Evolutionary conservation across 64 coral and sea anemone genomes (phyloP).

Genomic region (Platygyra sinensis): DNA sequence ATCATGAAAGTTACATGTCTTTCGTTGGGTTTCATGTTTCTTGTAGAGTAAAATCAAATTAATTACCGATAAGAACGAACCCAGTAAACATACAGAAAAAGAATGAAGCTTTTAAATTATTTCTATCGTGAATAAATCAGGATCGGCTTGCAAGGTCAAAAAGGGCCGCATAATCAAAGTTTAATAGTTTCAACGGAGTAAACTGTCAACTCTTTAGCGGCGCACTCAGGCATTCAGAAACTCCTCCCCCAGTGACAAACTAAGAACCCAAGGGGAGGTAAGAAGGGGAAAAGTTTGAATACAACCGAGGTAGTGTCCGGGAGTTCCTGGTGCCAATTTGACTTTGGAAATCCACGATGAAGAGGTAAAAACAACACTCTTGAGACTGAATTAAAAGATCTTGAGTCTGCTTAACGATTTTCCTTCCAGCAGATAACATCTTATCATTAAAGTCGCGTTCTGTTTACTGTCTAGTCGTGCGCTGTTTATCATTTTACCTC

Average conservation of each 20-base stretch:
- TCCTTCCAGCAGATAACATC: too few relatives aligned
- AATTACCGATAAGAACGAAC: not conserved
- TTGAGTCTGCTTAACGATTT: too few relatives aligned
- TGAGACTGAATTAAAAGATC: too few relatives aligned
- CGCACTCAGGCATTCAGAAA: not conserved
- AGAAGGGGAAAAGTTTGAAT: not conserved
- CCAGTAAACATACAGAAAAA: not conserved
- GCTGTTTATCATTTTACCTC: not conserved
- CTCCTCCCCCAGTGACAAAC: not conserved
- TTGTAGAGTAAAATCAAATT: not conserved
- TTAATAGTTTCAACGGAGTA: slow-evolving; percentile 1
- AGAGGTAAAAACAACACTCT: too few relatives aligned
- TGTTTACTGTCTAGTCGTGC: not conserved
- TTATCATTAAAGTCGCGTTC: too few relatives aligned
- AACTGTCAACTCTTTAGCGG: not conserved
- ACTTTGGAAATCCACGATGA: too few relatives aligned
- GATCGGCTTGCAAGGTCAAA: slow-evolving; percentile 3
- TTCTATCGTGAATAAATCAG: not conserved
- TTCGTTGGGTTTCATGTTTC: not conserved
- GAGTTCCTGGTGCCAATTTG: too few relatives aligned
- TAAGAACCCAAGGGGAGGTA: not conserved
- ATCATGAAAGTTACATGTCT: not conserved
- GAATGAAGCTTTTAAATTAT: not conserved
- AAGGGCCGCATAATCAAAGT: slow-evolving; percentile 27
- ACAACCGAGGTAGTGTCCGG: too few relatives aligned